Conservation (phyloP, 2,888 invertebrate genomes). For the Pollenia angustigena region DNA sequence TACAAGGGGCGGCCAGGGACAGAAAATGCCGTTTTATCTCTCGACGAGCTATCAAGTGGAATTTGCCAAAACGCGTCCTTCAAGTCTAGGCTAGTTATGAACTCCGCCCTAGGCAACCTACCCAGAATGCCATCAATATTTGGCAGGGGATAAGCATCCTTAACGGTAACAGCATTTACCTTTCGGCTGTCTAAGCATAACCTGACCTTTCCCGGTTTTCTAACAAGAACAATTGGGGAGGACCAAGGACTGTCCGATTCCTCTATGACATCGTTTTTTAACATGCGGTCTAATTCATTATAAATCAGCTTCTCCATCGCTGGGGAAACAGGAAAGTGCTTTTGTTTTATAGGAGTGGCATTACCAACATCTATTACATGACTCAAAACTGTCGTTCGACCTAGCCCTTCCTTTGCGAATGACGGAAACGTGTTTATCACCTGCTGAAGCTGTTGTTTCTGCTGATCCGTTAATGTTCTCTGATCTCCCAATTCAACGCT, state of each 20-base stretch:
- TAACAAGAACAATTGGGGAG: constrained; percentile 75
- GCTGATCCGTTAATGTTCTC: too few species aligned
- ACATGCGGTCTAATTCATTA: constrained; percentile 78
- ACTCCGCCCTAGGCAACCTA: constrained; percentile 53
- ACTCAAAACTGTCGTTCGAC: constrained; percentile 57
- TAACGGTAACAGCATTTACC: constrained; percentile 76
- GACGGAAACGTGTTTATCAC: constrained; percentile 56
- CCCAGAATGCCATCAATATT: constrained; percentile 68
- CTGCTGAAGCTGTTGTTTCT: too few species aligned
- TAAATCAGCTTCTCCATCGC: constrained; percentile 59
- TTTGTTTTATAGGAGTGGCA: constrained; percentile 69
- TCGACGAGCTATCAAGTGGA: constrained; percentile 37
- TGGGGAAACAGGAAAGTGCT: constrained; percentile 67
- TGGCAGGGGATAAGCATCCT: constrained; percentile 68
- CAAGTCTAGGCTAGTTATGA: constrained; percentile 24
- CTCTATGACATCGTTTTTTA: constrained; percentile 77
- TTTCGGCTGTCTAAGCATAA: constrained; percentile 55
- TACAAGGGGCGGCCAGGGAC: neutral
- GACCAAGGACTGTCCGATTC: constrained; percentile 77
- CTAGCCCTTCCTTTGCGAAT: constrained; percentile 57
- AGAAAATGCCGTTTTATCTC: constrained; percentile 62
- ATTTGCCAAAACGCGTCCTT: constrained; percentile 27
- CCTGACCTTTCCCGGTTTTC: constrained; percentile 74
- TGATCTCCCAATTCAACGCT: too few species aligned
- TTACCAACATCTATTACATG: constrained; percentile 68